Evolutionary conservation across 1,140 invertebrate genomes (phyloP), one percentile per base, ranked within the genome.

Genomic region (Cydia splendana): DNA sequence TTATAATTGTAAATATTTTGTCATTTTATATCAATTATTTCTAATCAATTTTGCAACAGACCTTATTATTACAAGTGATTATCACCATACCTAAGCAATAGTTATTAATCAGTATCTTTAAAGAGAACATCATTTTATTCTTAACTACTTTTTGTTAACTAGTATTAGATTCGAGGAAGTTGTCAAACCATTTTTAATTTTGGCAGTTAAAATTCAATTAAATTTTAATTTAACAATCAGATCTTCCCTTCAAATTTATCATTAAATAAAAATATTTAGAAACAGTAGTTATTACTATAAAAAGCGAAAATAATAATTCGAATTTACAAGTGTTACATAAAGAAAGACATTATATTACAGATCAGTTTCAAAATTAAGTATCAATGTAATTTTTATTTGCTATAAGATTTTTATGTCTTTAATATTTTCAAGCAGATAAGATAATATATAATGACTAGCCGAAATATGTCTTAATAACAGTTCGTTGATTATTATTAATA

Each of bases 381-480:
- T 71, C 9, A 24, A 65, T 65, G 48, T 51, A 51, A 51, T 51
- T 15, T 51, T 15, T 15, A 51, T 53, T n/a, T 34, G 13, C 28
- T 67, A 67, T 34, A 34, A 67, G 24, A 30, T 67, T 13, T 62
- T 62, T 62, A 62, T 62, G 57, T 24, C 6, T 53, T 5, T 53
- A 53, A 53, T 79, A 81, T 62, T 77, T 78, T 78, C 9, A 82
- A 82, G 77, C 79, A 81, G 82, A 78, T 71, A 82, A 78, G 79
- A 83, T 83, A 82, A 78, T 78, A 83, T 83, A 88, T 76, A 81
- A 82, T 90, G 90, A 91, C 90, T 91, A 91, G 90, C 84, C 82
- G 81, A 81, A 88, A 88, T 87, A 81, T 86, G 81, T 84, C 81
- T 84, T 65, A 62, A 62, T 82, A 85, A 88, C 83, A 87, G 78